These are phyloP conservation scores for Macaca nemestrina DNA, from an alignment of 2,113 vertebrate genomes.

Conservation along the genomic window DNA sequence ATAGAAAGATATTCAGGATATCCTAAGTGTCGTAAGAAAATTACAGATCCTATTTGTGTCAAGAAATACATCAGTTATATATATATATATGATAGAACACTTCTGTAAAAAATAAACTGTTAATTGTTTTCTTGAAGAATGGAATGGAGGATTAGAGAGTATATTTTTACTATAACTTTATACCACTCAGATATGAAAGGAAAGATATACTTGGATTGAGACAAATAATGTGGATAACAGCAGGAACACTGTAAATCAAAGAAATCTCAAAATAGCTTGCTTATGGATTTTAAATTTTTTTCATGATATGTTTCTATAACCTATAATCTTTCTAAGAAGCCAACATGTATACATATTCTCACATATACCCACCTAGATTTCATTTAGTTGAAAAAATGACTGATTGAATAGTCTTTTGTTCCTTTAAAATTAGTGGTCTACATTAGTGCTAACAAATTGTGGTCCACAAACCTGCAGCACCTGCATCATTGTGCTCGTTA, in stretches of 20 bases:
- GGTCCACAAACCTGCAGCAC: neutral
- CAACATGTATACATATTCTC: neutral
- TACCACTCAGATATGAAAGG: neutral
- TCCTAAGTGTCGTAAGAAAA: neutral
- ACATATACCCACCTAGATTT: neutral
- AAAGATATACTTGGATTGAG: neutral
- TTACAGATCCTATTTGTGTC: neutral
- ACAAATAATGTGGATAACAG: neutral
- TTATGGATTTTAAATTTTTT: neutral
- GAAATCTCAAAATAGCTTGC: neutral
- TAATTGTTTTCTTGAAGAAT: neutral
- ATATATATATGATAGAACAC: neutral
- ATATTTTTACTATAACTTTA: neutral
- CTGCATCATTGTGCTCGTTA: neutral
- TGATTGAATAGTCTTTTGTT: neutral
- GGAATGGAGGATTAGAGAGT: neutral
- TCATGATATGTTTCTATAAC: neutral
- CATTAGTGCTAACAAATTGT: neutral
- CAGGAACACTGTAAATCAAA: neutral
- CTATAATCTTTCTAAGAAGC: neutral
- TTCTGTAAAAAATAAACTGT: neutral
- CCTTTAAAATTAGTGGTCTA: neutral
- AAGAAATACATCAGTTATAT: neutral
- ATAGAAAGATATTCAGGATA: neutral
- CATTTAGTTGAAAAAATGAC: neutral